Base-by-base conservation (phyloP, 1,140 invertebrate species). In the Cardiocondyla obscurior region DNA sequence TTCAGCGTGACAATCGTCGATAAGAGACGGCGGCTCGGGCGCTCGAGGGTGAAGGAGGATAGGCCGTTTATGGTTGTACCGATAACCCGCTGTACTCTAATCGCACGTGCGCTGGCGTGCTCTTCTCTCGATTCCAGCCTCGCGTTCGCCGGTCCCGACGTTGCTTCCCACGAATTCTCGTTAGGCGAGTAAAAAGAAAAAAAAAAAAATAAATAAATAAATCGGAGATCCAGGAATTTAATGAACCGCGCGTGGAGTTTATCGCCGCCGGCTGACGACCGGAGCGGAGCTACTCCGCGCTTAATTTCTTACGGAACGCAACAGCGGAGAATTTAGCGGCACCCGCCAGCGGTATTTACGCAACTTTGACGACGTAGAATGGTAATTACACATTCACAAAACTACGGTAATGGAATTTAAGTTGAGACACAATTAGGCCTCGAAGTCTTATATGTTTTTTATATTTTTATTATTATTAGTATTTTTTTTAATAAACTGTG, bases 1-100 rank as follows among this genome's bases (percentile, higher is more conserved):
- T 79, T 69, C 62, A 79, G 62, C 46, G 60, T 77, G 74, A 79
- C 62, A 79, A 79, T 79, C 74, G 62, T 64, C 39, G 62, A 79
- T 67, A 79, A 79, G 62, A 79, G 36, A 19, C 28, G 60, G 28
- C 28, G 60, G n/a, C 49, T 25, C 46, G 62, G 74, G 74, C 67
- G 74, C 46, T 53, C 62, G 62, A 67, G 44, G 22, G 46, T 79
- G 62, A 79, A 79, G 74, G 62, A 79, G 62, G 62, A 67, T 79
- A 79, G 74, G 62, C 62, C 46, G n/a, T 79, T 79, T 79, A 79
- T 79, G 74, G 62, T 53, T 79, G 62, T 79, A 28, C 33, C 46
- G 74, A 79, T 79, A 79, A 67, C 74, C 74, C 74, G 62, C 42
- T 22, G 22, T 42, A 67, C n/a, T 16, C 62, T n/a, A 67, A 79